Conservation (phyloP, 2,888 invertebrate genomes). For the Volucella inanis region DNA sequence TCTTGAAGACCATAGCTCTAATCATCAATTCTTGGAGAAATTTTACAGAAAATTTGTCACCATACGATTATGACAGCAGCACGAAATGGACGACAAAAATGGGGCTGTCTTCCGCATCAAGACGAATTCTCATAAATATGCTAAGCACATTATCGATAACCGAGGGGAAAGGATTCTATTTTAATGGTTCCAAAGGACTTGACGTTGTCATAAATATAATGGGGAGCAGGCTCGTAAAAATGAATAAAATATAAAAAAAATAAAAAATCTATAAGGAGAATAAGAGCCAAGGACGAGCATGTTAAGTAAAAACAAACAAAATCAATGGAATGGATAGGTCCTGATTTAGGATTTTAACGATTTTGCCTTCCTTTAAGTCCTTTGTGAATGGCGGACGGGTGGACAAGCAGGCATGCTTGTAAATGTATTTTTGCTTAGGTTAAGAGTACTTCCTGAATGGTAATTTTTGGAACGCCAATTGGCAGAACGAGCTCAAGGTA, state of each 20-base stretch:
- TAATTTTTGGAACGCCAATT: background rate
- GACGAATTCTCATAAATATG: background rate
- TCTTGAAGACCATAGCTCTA: constrained; percentile 13
- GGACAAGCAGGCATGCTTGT: background rate
- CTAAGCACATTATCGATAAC: background rate
- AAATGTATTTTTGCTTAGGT: background rate
- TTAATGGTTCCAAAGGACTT: constrained; percentile 58
- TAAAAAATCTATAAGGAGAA: constrained; percentile 1
- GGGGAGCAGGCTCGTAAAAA: constrained; percentile 33
- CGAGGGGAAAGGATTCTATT: constrained; percentile 54
- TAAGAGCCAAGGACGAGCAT: background rate
- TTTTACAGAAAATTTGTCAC: constrained; percentile 49
- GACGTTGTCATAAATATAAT: constrained; percentile 31
- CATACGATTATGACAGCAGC: constrained; percentile 23
- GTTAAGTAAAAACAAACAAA: constrained; percentile 17
- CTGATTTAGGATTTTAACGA: constrained; percentile 56
- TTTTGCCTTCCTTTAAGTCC: background rate
- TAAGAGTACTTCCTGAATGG: constrained; percentile 3
- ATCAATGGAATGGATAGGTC: constrained; percentile 55
- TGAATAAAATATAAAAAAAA: constrained; percentile 38
- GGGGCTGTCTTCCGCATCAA: constrained; percentile 8
- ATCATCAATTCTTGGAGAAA: constrained; percentile 35
- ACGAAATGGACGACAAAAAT: background rate
- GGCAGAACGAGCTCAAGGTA: background rate
- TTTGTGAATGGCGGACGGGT: background rate